Conservation (phyloP, 1,140 invertebrate species). For the Spodoptera frugiperda region DNA sequence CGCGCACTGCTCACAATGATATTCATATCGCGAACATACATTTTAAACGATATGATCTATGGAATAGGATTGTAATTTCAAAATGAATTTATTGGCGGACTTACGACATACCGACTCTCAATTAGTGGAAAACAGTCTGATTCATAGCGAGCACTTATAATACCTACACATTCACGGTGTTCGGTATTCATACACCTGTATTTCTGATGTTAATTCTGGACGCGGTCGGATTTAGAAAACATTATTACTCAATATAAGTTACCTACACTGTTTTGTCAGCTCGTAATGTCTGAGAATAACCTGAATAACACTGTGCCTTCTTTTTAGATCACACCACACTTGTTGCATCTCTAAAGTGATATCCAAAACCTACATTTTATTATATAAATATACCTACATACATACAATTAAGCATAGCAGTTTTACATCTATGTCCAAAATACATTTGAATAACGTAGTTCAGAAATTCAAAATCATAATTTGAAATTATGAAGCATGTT, state of each 20-base stretch:
- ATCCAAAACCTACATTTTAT: no score
- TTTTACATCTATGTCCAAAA: no score
- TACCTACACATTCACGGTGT: constrained; percentile 22
- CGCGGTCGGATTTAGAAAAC: constrained; percentile 5
- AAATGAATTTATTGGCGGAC: constrained; percentile 11
- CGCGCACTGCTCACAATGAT: constrained; percentile 47
- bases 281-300: not conserved
- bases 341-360: no score
- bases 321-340: no score
- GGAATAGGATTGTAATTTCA: constrained; percentile 40
- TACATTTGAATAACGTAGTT: no score
- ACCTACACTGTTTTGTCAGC: no score
- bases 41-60: constrained; percentile 51
- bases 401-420: no score
- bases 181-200: constrained; percentile 25
- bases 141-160: constrained; percentile 38
- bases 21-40: constrained; percentile 49
- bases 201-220: constrained; percentile 23
- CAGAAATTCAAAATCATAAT: no score
- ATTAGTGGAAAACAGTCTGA: constrained; percentile 37
- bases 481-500: no score
- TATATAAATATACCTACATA: no score
- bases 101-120: constrained; percentile 14
- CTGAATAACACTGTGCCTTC: not conserved
- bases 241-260: not conserved